These are phyloP conservation scores for Pyrocoelia pectoralis DNA, from an alignment of 2,888 invertebrate genomes.

Conservation along the genomic window DNA sequence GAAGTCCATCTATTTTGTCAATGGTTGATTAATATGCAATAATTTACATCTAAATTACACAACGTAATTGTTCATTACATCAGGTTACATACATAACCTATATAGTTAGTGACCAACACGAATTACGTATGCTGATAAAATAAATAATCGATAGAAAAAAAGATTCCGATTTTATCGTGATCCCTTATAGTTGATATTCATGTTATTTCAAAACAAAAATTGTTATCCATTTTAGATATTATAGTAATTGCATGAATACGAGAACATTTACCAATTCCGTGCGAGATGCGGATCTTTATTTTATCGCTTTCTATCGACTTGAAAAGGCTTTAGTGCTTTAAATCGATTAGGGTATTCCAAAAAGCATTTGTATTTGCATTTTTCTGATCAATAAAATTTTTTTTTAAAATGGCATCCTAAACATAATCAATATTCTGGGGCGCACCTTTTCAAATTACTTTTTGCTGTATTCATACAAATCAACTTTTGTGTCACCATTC, in stretches of 20 bases:
- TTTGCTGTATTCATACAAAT: neutral
- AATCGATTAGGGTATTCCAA: constrained; percentile 6
- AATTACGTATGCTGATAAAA: neutral
- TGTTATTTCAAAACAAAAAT: neutral
- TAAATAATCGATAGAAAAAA: neutral
- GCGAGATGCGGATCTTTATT: neutral
- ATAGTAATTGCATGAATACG: too few species aligned
- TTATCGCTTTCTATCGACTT: neutral
- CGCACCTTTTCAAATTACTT: neutral
- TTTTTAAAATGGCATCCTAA: neutral
- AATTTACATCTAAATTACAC: neutral
- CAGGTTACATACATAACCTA: neutral
- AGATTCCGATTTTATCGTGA: neutral
- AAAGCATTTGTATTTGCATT: constrained; percentile 2
- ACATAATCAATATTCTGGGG: neutral
- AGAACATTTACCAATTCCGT: neutral
- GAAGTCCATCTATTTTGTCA: neutral
- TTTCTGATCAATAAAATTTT: neutral
- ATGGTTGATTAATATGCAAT: constrained; percentile 1
- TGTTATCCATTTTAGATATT: neutral
- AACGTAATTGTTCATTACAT: neutral
- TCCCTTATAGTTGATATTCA: neutral
- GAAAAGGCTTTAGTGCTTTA: constrained; percentile 3
- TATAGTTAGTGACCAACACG: neutral
- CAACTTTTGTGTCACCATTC: neutral